Conservation (phyloP, 2,113 vertebrate genomes). For the Callocephalon fimbriatum region DNA sequence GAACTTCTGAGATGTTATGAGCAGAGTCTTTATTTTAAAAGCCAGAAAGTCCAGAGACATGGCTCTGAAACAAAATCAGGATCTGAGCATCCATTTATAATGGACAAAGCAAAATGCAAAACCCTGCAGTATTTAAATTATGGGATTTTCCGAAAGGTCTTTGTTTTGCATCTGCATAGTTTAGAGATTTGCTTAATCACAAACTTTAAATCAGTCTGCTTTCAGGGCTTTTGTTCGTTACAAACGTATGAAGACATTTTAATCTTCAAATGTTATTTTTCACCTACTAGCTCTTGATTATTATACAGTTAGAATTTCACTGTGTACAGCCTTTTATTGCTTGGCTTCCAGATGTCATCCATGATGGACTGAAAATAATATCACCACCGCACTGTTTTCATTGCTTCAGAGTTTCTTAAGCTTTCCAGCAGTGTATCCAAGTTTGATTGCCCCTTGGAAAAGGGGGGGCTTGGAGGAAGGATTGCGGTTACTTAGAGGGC, state of each 20-base stretch:
- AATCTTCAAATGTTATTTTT: background rate
- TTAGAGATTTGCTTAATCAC: background rate
- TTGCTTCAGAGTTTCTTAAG: background rate
- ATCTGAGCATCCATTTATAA: background rate
- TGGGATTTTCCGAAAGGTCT: background rate
- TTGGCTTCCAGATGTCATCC: background rate
- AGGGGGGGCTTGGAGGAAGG: background rate
- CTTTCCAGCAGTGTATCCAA: background rate
- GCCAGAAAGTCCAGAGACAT: background rate
- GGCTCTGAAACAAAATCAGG: background rate
- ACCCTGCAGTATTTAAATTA: accelerated
- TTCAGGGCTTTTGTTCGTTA: background rate
- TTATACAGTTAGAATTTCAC: background rate
- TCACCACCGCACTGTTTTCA: accelerated
- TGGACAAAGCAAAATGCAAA: background rate
- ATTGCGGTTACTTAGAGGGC: background rate
- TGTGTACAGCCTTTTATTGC: background rate
- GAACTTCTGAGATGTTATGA: background rate
- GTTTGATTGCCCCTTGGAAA: background rate
- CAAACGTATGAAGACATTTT: background rate
- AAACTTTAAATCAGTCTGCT: background rate
- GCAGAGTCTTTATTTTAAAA: background rate
- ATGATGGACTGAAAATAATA: background rate
- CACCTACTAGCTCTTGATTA: accelerated
- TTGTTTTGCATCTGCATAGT: background rate